phyloP scores from a whole-genome alignment of 2,888 invertebrate genomes.

The Tanypteryx hageni region DNA sequence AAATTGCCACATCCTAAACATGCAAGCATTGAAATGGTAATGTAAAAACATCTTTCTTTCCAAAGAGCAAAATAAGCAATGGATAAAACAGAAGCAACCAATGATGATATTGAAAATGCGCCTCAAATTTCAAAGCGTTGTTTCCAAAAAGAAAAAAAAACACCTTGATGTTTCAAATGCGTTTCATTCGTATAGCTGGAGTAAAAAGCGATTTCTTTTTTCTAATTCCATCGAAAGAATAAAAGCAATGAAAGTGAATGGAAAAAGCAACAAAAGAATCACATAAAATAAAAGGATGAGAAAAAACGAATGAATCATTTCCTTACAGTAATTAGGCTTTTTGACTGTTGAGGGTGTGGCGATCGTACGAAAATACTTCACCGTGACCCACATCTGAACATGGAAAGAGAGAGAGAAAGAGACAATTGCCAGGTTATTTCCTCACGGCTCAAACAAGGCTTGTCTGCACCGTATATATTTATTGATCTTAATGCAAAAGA shows the following conservation, averaged over 20 bases:
- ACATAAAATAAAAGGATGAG: constrained; percentile 54
- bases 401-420: constrained; percentile 61
- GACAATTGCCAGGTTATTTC: constrained; percentile 61
- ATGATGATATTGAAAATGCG: constrained; percentile 43
- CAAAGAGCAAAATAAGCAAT: constrained; percentile 51
- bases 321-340: constrained; percentile 63
- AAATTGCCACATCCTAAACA: constrained; percentile 64
- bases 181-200: constrained; percentile 54
- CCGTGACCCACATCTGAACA: constrained; percentile 64
- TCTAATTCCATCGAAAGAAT: constrained; percentile 56
- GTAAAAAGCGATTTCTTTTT: constrained; percentile 47
- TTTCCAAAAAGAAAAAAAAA: constrained; percentile 4
- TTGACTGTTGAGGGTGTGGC: constrained; percentile 64
- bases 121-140: constrained; percentile 56
- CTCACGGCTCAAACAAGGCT: constrained; percentile 61
- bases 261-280: constrained; percentile 42
- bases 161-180: constrained; percentile 12
- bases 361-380: constrained; percentile 59
- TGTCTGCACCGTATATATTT: constrained; percentile 42
- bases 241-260: constrained; percentile 48
- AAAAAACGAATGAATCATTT: constrained; percentile 64
- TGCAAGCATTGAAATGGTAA: constrained; percentile 58
- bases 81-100: constrained; percentile 49
- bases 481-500: constrained; percentile 45
- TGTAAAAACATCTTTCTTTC: constrained; percentile 33